phyloP scores from a whole-genome alignment of 2,113 vertebrate genomes.

The Myiagra hebetior region DNA sequence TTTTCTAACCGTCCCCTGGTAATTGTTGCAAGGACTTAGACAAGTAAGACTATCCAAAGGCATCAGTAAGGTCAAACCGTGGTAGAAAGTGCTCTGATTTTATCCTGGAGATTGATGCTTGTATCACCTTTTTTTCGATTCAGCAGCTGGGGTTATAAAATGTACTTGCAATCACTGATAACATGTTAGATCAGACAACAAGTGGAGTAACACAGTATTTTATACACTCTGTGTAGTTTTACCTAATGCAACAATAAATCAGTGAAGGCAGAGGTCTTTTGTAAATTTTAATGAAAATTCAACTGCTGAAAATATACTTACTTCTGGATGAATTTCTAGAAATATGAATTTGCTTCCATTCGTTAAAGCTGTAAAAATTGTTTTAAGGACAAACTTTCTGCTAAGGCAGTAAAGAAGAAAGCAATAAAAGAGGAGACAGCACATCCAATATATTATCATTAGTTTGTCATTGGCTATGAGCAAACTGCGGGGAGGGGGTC shows the following conservation, averaged over 20 bases:
- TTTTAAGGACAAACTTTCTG: not conserved
- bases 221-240: constrained; percentile 65
- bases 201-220: constrained; percentile 60
- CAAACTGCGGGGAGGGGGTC: not conserved
- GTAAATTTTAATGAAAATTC: constrained; percentile 56
- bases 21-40: constrained; percentile 72
- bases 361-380: not conserved
- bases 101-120: constrained; percentile 82
- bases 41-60: constrained; percentile 77
- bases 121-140: constrained; percentile 79
- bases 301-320: not conserved
- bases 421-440: not conserved
- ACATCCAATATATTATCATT: not conserved
- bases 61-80: constrained; percentile 77
- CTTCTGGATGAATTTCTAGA: not conserved
- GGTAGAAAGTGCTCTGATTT: constrained; percentile 75
- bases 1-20: constrained; percentile 67
- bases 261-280: constrained; percentile 47
- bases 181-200: constrained; percentile 60
- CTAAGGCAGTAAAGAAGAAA: not conserved
- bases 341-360: not conserved
- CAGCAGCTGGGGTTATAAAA: constrained; percentile 77
- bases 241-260: constrained; percentile 71
- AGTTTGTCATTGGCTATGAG: not conserved
- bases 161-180: constrained; percentile 72